Base-by-base conservation (phyloP, 2,797 vertebrate genomes). In the Phataginus tricuspis region DNA sequence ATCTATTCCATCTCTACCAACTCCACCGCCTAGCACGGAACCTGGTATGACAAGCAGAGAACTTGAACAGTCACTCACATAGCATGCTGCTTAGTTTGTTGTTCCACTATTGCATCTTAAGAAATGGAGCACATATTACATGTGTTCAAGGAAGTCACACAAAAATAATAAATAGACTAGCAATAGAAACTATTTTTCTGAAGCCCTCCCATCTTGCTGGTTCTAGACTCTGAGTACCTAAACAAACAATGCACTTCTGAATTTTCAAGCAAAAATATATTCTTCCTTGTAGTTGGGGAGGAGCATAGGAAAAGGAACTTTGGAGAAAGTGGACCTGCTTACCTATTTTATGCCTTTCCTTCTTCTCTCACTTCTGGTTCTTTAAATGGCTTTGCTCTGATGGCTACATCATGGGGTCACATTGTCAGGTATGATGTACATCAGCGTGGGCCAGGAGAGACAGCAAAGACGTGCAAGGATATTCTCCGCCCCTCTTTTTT, bases 361-460 rank as follows among this genome's bases (percentile, higher is more conserved):
- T 85, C 86, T 74, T 4, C 74, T 18, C 42, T 63, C 8, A 45
- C 51, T 93, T 51, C 74, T 25, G 55, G 59, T 59, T 61, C 21
- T 39, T 55, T 59, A 23, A 59, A 37, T 10, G 5, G 15, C 4
- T 93, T 29, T 86, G 72, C 4, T 66, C 27, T n/a, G 61, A 66
- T 10, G 14, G 5, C 4, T 57, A 19, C 1, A 4, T 34, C 69
- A 57, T 3, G 0, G 10, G 18, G 29, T 13, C 39, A 14, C 12
- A 2, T 11, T 7, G 10, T 6, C 61, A 7, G 5, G 19, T 4
- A 1, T n/a, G n/a, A 11, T 29, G 21, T 2, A 5, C 5, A 37
- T 59, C 29, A 55, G 31, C 21, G n/a, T 1, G 15, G 21, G 21
- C 75, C 57, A 11, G 14, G 12, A 77, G 6, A 37, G 2, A 14